These are phyloP conservation scores for Furcula furcula DNA, from an alignment of 2,888 invertebrate species.

Conservation along the genomic window DNA sequence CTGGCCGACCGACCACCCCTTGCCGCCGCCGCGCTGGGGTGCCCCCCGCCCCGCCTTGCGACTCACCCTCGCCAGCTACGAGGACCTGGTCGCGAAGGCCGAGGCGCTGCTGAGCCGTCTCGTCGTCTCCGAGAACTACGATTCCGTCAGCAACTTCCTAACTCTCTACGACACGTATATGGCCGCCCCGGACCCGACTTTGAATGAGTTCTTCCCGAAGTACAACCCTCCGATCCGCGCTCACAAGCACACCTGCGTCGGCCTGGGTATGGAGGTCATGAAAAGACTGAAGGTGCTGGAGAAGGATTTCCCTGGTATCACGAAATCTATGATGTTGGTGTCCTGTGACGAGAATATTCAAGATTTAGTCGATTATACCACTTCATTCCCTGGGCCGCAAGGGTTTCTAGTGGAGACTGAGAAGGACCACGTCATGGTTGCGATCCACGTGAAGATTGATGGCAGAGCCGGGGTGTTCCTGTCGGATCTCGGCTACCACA, in stretches of 20 bases:
- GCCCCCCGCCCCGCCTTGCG: constrained; percentile 82
- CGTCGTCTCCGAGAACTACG: constrained; percentile 93
- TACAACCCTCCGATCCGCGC: constrained; percentile 92
- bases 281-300: constrained; percentile 83
- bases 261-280: constrained; percentile 92
- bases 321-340: constrained; percentile 87
- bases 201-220: constrained; percentile 89
- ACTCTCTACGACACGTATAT: constrained; percentile 85
- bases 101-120: constrained; percentile 92
- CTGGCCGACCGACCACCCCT: constrained; percentile 76
- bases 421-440: constrained; percentile 94
- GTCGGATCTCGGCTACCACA: constrained; percentile 95
- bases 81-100: constrained; percentile 90
- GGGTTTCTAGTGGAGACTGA: constrained; percentile 86
- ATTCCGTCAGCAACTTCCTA: constrained; percentile 94
- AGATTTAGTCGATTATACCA: constrained; percentile 83
- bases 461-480: constrained; percentile 89
- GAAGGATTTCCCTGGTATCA: constrained; percentile 85
- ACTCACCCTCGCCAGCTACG: constrained; percentile 89
- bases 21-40: constrained; percentile 74
- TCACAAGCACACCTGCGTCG: constrained; percentile 94
- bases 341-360: constrained; percentile 94
- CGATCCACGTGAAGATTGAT: constrained; percentile 87
- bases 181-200: constrained; percentile 84
- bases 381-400: constrained; percentile 82